Conservation (phyloP, 2,113 vertebrate species). For the Pelecanus crispus region DNA sequence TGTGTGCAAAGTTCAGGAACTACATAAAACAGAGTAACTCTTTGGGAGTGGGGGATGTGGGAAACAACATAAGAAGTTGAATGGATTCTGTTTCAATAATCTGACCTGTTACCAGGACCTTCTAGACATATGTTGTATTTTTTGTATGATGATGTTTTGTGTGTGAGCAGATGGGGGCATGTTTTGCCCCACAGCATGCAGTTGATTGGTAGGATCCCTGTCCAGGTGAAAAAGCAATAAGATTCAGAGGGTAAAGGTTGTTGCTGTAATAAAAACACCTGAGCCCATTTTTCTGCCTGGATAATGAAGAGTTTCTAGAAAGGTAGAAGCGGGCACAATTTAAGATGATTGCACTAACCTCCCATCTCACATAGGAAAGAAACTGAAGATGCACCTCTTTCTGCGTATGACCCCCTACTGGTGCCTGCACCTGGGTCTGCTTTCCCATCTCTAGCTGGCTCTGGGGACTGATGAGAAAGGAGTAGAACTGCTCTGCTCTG, state of each 20-base stretch:
- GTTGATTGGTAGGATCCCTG: neutral
- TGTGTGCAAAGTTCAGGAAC: neutral
- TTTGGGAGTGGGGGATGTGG: neutral
- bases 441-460: accelerated
- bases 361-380: neutral
- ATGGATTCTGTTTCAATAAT: neutral
- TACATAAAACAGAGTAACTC: neutral
- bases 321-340: neutral
- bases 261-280: neutral
- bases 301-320: neutral
- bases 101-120: neutral
- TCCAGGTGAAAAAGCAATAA: neutral
- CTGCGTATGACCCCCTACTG: neutral
- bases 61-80: neutral
- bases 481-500: neutral
- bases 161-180: neutral
- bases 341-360: neutral
- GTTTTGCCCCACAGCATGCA: accelerated
- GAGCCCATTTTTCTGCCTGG: neutral
- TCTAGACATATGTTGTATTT: too few species aligned
- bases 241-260: neutral
- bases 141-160: neutral
- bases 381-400: neutral
- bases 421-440: neutral
- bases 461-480: neutral